A percentile compares a stretch with the other conserved stretches of the same genome.
Conservation (phyloP, 2,797 vertebrate species). For the Silurus aristotelis region DNA sequence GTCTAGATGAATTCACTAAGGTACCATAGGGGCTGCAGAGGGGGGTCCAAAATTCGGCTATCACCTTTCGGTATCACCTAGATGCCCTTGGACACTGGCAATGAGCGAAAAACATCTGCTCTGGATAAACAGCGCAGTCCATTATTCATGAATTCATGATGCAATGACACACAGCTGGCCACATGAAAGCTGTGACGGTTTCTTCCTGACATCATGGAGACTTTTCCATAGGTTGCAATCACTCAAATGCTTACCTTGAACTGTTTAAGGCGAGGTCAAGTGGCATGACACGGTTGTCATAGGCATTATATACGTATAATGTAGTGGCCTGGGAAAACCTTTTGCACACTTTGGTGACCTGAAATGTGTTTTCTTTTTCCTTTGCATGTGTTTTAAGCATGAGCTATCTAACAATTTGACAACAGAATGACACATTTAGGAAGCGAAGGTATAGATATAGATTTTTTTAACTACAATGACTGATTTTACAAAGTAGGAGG, state of each 20-base stretch:
- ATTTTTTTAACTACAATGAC: background rate
- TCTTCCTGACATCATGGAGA: background rate
- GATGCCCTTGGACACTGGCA: background rate
- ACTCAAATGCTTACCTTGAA: background rate
- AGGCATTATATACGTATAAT: background rate
- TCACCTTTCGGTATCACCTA: background rate
- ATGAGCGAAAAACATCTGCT: background rate
- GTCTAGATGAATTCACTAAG: too few relatives aligned
- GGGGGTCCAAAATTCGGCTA: too few relatives aligned
- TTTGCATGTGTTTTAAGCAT: background rate
- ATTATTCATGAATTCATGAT: background rate
- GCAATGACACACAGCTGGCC: background rate
- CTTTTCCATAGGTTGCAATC: background rate
- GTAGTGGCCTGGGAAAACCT: background rate
- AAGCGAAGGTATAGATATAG: background rate
- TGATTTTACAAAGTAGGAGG: background rate
- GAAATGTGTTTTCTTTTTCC: background rate
- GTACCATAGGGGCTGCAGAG: too few relatives aligned
- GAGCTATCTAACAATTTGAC: background rate
- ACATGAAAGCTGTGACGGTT: background rate
- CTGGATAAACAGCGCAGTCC: background rate
- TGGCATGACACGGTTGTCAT: background rate
- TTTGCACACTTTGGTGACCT: background rate
- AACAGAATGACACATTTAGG: background rate
- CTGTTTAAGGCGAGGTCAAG: background rate